Evolutionary conservation across 1,140 invertebrate species (phyloP).

Genomic region (Drosophila pallidifrons): DNA sequence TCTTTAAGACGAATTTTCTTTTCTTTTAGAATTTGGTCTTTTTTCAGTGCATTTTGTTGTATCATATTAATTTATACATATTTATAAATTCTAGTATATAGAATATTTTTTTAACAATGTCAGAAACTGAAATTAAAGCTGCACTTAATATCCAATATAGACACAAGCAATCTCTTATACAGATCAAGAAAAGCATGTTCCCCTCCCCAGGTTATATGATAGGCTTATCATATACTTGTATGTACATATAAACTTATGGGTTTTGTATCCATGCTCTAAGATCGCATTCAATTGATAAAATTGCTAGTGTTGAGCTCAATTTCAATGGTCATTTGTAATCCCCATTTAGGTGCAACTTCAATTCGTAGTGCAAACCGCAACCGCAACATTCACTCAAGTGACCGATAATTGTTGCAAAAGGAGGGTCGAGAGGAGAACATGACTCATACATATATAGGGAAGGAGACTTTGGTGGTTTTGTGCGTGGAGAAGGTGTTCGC

Average conservation of each 20-base stretch:
- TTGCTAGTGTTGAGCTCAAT: background rate
- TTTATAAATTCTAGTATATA: no score
- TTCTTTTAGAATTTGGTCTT: no score
- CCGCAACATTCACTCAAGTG: constrained; percentile 30
- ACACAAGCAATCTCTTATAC: background rate
- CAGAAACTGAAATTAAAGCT: no score
- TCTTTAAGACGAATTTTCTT: no score
- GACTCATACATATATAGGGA: constrained; percentile 4
- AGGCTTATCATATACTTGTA: no score
- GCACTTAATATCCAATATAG: no score
- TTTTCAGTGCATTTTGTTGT: no score
- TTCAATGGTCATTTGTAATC: background rate
- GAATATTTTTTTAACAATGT: no score
- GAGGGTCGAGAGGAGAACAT: constrained; percentile 3
- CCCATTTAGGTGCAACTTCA: background rate
- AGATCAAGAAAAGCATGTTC: background rate
- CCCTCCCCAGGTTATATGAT: background rate
- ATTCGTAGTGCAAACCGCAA: constrained; percentile 21
- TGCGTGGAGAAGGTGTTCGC: background rate
- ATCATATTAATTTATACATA: no score
- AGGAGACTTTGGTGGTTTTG: background rate
- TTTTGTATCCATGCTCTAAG: background rate
- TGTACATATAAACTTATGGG: background rate
- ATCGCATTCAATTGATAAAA: background rate
- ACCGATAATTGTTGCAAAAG: constrained; percentile 1